Percentiles rank a stretch among this genome's conserved stretches.
phyloP scores from a whole-genome alignment of 2,888 invertebrate species.

The Epirrita christyi region DNA sequence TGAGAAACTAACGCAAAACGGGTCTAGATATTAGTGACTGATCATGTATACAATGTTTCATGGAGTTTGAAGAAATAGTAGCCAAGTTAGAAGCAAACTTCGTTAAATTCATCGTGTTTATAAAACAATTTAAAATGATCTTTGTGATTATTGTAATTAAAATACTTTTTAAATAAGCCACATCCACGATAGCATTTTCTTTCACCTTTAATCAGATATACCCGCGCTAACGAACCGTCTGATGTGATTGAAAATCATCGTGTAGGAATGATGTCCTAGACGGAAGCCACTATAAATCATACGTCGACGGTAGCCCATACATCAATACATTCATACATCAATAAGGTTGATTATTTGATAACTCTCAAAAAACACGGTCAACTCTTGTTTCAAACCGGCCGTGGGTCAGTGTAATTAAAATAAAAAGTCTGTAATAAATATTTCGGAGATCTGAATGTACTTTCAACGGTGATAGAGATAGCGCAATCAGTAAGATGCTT shows the following conservation, averaged over 20 bases:
- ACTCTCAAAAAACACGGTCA: conserved; percentile 71
- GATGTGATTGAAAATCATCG: conserved; percentile 84
- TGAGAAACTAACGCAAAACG: no score
- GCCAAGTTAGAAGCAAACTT: no score
- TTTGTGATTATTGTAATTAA: neutral
- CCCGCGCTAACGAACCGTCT: conserved; percentile 80
- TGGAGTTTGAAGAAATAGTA: no score
- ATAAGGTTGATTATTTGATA: conserved; percentile 82
- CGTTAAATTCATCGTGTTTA: no score
- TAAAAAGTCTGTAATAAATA: conserved; percentile 45
- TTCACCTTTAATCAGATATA: conserved; percentile 64
- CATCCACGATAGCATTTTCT: conserved; percentile 51
- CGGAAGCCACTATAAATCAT: conserved; percentile 83
- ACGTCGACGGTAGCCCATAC: conserved; percentile 76
- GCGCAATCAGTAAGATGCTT: neutral
- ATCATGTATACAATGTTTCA: no score
- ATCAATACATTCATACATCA: conserved; percentile 79
- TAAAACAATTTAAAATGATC: no score
- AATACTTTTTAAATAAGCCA: conserved; percentile 39
- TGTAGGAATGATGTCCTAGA: conserved; percentile 80
- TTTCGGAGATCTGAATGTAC: conserved; percentile 16
- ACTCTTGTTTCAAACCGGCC: conserved; percentile 47
- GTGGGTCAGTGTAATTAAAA: conserved; percentile 60
- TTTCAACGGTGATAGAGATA: conserved; percentile 1
- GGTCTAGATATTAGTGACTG: no score